phyloP scores from a whole-genome alignment of 2,113 vertebrate genomes.

The Oenanthe oenanthe region DNA sequence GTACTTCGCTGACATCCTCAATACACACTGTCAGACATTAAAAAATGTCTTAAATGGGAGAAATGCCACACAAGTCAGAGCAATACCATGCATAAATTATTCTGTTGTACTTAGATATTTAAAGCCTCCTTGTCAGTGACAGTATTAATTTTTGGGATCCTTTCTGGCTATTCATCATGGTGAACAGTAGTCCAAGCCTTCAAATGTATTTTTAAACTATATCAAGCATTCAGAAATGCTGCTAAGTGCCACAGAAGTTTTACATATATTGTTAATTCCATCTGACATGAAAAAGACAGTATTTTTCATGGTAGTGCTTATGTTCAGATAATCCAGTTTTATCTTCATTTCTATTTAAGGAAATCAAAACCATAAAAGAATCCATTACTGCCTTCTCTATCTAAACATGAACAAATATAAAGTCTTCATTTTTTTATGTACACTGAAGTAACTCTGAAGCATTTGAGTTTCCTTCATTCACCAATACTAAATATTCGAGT shows the following conservation, averaged over 20 bases:
- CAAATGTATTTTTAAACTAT: neutral
- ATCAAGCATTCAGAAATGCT: neutral
- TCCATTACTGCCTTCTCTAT: neutral
- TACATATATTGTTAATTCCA: neutral
- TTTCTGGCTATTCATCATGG: neutral
- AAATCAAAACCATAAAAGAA: neutral
- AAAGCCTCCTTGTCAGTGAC: neutral
- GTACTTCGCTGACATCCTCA: neutral
- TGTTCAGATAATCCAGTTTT: neutral
- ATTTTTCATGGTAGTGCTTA: neutral
- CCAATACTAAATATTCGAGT: neutral
- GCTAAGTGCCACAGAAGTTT: neutral
- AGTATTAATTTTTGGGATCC: neutral
- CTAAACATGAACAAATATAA: neutral
- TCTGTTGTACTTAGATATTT: neutral
- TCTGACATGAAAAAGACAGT: neutral
- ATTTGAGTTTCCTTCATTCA: neutral
- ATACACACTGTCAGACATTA: neutral
- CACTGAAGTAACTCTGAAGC: neutral
- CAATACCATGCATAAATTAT: neutral
- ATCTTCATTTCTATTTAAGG: neutral
- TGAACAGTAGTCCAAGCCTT: neutral
- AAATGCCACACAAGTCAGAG: constrained; percentile 1
- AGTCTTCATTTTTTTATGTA: neutral
- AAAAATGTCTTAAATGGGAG: neutral